Base-by-base conservation (phyloP, 2,888 invertebrate genomes). In the Diloba caeruleocephala region DNA sequence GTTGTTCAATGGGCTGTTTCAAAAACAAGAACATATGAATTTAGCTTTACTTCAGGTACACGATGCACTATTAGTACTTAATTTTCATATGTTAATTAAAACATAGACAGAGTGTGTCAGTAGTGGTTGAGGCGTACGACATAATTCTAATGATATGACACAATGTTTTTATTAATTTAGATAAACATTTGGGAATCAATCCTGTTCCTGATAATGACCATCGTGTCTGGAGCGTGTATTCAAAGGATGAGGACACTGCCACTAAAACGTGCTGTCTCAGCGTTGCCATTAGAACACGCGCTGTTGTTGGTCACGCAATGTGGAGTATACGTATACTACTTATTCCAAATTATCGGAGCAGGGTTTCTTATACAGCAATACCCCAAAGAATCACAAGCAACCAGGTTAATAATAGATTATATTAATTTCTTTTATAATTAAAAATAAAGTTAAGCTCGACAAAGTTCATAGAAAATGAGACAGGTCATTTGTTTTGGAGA, bases 281-380 rank as follows among this genome's bases (percentile, higher is more conserved):
- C 85, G 1, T 73, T 94, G 73, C 94, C 94, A 34, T 85, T 97
- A 63, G 97, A 97, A 75, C 96, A 96, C 74, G 96, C 96, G 0
- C 89, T 97, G 13, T 89, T 97, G 26, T 94, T 97, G 3, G 95
- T 97, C 28, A 97, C 97, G 1, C 96, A 97, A 82, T 96, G 96
- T 19, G 97, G 97, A 2, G 95, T 97, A 51, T 96, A 96, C 82
- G 94, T 97, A 12, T 97, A 96, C 87, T 96, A 96, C 76, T 92
- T 96, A 64, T 96, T 97, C 79, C 96, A 96, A 77, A 96, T 97
- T 37, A 96, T 97, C 44, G 96, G 97, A 21, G 96, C 95, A 37
- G 95, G 95, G 32, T 95, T 96, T 60, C 86, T 94, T 1, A 83
- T 90, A 51, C 85, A 92, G 26, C 74, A 82, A 14, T 89, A 81